Conservation (phyloP, 2,113 vertebrate species). For the Archocentrus centrarchus region DNA sequence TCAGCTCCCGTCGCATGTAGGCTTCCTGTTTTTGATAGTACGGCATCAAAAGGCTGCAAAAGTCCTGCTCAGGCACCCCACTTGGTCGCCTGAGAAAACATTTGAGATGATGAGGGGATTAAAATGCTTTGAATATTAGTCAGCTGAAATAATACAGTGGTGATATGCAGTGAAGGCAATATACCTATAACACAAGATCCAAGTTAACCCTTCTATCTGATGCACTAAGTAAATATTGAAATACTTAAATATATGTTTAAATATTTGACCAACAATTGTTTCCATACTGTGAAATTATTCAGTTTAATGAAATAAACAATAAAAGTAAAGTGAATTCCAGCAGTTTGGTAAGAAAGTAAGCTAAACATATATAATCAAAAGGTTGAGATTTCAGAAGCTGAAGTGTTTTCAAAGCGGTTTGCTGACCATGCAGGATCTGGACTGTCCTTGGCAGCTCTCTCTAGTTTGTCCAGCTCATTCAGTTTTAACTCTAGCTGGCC, state of each 20-base stretch:
- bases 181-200: not conserved
- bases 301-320: not conserved
- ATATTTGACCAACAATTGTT: not conserved
- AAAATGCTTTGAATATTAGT: not conserved
- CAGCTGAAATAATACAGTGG: not conserved
- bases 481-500: conserved; percentile 77
- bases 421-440: conserved; percentile 77
- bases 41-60: conserved; percentile 78
- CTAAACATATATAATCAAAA: not conserved
- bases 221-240: not conserved
- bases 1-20: conserved; percentile 74
- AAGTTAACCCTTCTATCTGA: not conserved
- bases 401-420: not conserved
- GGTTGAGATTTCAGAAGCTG: not conserved
- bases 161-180: not conserved
- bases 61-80: conserved; percentile 80
- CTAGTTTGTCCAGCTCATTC: conserved; percentile 80
- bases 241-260: not conserved
- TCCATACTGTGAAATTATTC: not conserved
- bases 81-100: conserved; percentile 77
- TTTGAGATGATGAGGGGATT: not conserved
- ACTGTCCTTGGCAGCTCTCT: conserved; percentile 64
- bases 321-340: not conserved
- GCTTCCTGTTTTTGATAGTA: conserved; percentile 80
- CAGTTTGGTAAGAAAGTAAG: not conserved